These are phyloP conservation scores for Battus philenor DNA, from an alignment of 1,140 invertebrate species.

Conservation along the genomic window DNA sequence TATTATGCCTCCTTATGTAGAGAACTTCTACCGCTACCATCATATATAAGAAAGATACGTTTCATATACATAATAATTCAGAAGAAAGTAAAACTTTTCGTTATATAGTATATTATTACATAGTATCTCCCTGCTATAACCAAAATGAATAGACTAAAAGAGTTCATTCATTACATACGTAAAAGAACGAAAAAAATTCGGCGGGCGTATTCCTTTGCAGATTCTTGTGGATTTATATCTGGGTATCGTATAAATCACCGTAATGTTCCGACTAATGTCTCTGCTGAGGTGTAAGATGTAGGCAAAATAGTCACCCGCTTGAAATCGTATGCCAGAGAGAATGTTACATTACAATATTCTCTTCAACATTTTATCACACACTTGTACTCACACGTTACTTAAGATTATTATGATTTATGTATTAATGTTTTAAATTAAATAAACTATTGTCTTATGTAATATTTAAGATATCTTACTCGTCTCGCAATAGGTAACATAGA, in stretches of 20 bases:
- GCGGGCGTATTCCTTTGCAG: constrained; percentile 34
- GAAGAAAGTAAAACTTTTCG: no score
- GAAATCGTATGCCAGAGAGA: constrained; percentile 23
- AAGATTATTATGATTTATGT: not conserved
- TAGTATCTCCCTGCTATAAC: no score
- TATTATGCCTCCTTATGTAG: no score
- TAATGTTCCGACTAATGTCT: constrained; percentile 49
- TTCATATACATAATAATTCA: no score
- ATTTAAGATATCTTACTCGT: no score
- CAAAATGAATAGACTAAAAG: no score
- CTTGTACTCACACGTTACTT: constrained; percentile 9
- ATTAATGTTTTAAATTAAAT: no score
- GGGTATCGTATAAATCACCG: constrained; percentile 43
- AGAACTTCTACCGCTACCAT: no score
- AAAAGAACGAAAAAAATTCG: constrained; percentile 30
- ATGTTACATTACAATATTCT: constrained; percentile 17
- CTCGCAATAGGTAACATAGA: no score
- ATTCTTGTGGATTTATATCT: constrained; percentile 39
- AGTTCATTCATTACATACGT: constrained; percentile 18
- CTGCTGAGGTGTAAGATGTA: constrained; percentile 38
- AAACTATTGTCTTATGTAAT: no score
- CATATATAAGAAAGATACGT: no score
- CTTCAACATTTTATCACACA: constrained; percentile 9
- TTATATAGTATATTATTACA: no score
- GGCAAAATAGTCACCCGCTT: constrained; percentile 31